Percentiles rank a stretch among this genome's conserved stretches.
phyloP scores from a whole-genome alignment of 2,113 vertebrate species.

The Climacteris rufus region DNA sequence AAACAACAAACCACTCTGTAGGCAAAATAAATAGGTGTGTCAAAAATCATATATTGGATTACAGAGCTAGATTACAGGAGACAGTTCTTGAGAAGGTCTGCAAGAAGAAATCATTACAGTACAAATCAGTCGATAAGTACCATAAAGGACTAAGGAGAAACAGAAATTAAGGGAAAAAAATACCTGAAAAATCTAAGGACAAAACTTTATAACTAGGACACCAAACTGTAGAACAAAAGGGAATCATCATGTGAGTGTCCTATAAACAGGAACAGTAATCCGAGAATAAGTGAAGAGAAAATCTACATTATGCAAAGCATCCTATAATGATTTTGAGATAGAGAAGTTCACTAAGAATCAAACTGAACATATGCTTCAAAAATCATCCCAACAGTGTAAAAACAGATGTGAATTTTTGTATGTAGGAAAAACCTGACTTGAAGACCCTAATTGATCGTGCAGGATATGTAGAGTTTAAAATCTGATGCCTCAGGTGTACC shows the following conservation, averaged over 20 bases:
- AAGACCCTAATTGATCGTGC: not conserved
- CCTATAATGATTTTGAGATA: not conserved
- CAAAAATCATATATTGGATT: not conserved
- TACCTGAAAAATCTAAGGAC: not conserved
- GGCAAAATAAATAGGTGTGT: not conserved
- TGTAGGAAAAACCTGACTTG: not conserved
- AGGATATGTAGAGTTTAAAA: not conserved
- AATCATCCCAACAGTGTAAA: not conserved
- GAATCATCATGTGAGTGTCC: not conserved
- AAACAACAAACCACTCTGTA: accelerated
- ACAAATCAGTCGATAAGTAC: not conserved
- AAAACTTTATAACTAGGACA: not conserved
- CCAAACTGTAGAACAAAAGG: not conserved
- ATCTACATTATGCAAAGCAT: not conserved
- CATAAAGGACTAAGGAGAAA: not conserved
- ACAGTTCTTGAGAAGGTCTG: not conserved
- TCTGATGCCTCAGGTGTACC: not conserved
- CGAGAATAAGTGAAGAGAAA: not conserved
- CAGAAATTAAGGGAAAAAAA: not conserved
- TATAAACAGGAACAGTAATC: not conserved
- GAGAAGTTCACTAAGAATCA: not conserved
- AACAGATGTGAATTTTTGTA: not conserved
- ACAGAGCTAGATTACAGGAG: not conserved
- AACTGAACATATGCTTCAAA: not conserved
- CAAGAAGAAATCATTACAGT: not conserved